phyloP scores from a whole-genome alignment of 2,113 vertebrate genomes.

The Panthera tigris region DNA sequence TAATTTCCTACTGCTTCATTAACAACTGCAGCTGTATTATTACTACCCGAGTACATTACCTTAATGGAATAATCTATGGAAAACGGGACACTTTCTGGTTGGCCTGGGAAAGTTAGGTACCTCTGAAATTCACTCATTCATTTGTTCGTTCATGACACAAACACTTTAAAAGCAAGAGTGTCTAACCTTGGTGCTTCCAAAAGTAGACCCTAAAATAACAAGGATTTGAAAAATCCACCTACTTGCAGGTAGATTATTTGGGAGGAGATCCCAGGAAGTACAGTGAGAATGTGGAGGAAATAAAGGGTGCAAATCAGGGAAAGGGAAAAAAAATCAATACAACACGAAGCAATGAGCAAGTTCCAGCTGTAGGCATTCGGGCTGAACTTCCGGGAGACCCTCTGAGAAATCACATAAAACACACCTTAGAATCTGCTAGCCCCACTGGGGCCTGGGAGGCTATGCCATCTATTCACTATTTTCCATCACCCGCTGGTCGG shows the following conservation, averaged over 20 bases:
- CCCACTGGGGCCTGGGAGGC: rapidly evolving
- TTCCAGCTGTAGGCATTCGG: rapidly evolving
- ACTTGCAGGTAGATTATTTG: background rate
- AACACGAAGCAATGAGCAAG: rapidly evolving
- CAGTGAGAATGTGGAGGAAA: background rate
- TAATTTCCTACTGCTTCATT: background rate
- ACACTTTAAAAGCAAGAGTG: background rate
- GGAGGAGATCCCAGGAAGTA: background rate
- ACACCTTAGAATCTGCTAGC: background rate
- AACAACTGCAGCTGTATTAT: background rate
- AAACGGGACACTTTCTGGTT: background rate
- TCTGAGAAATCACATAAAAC: rapidly evolving
- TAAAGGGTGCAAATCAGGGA: background rate
- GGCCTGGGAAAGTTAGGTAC: background rate
- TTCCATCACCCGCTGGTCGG: rapidly evolving
- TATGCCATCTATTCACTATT: rapidly evolving
- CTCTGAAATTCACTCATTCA: background rate
- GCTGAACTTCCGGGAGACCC: no score
- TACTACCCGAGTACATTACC: background rate
- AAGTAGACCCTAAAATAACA: background rate
- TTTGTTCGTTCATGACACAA: background rate
- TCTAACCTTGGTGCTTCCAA: background rate
- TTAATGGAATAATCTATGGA: background rate
- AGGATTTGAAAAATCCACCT: background rate
- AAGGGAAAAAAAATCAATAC: background rate